Base-by-base conservation (phyloP, 1,140 invertebrate genomes). In the Cyrtorhinus lividipennis region DNA sequence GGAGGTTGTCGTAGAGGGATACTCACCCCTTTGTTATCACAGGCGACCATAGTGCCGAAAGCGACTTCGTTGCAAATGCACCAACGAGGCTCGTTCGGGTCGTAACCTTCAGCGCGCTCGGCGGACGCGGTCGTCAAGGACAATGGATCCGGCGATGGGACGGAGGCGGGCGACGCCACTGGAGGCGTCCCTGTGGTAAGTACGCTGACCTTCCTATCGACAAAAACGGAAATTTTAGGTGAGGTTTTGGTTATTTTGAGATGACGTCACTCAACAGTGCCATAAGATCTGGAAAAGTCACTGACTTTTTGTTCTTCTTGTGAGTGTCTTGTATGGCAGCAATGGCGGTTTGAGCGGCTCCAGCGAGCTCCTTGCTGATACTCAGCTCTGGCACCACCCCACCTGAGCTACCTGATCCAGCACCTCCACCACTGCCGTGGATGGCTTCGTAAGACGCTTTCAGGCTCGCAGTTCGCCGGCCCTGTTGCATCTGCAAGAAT, bases 41-140 rank as follows among this genome's bases (percentile, higher is more conserved):
- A 98, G 61, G 93, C 95, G 60, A 99, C 94, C 96, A 99, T 99
- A 70, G 97, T 92, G 10, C 96, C 96, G 73, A 97, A 98, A 1
- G 92, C 95, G 26, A 98, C 92, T 77, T 98, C 90, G 77, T 98
- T 96, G 75, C 95, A 98, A 68, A 95, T 83, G 76, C 95, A 98
- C 74, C 98, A 98, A 68, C 93, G 81, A 12, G 92, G 94, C 75
- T 98, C 94, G 71, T 92, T 90, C 1, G 90, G 89, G 77, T 93
- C 90, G 67, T 87, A 89, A 0, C 83, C 83, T 12, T 68, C 67
- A 60, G 78, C 73, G 25, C 74, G 73, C 38, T 79, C 74, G 44
- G 76, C 69, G 2, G 73, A 68, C 13, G 71, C 48, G 25, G 68
- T 53, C 2, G 62, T 44, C 5, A 72, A 67, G 13, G 71, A 70